Conservation (phyloP, 2,888 invertebrate genomes). For the Sclerodermus sp. region DNA sequence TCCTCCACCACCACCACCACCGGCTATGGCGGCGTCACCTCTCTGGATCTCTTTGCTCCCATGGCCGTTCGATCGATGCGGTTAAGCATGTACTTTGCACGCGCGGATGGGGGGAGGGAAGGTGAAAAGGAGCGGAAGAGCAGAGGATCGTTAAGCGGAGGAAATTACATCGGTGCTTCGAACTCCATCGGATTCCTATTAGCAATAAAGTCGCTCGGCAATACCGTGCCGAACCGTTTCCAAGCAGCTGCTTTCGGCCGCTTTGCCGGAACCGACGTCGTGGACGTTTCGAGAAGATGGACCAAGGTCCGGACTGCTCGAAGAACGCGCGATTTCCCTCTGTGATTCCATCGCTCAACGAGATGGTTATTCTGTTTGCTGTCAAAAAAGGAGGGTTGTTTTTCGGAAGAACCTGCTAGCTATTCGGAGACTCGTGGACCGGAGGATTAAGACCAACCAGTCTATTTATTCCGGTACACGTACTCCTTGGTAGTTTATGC, state of each 20-base stretch:
- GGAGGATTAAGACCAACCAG: background rate
- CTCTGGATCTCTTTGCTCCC: background rate
- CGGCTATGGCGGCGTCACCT: background rate
- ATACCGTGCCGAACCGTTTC: conserved; percentile 23
- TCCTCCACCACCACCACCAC: conserved; percentile 15
- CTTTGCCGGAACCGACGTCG: too few species aligned
- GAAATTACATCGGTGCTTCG: conserved; percentile 38
- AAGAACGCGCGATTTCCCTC: too few species aligned
- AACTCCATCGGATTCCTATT: conserved; percentile 42
- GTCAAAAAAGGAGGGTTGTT: too few species aligned
- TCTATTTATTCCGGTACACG: too few species aligned
- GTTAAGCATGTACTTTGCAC: background rate
- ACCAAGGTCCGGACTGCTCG: too few species aligned
- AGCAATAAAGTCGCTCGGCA: conserved; percentile 43
- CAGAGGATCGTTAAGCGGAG: conserved; percentile 33
- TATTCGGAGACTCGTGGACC: too few species aligned
- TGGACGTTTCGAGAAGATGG: too few species aligned
- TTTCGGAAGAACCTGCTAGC: too few species aligned
- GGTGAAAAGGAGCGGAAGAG: conserved; percentile 2
- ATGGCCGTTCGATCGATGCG: background rate
- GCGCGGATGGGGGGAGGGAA: conserved; percentile 8
- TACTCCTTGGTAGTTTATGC: too few species aligned
- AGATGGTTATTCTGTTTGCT: too few species aligned
- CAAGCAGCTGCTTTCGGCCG: conserved; percentile 1
- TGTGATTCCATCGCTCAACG: too few species aligned